phyloP scores from a whole-genome alignment of 2,113 vertebrate species.

The Elanus axillaris region DNA sequence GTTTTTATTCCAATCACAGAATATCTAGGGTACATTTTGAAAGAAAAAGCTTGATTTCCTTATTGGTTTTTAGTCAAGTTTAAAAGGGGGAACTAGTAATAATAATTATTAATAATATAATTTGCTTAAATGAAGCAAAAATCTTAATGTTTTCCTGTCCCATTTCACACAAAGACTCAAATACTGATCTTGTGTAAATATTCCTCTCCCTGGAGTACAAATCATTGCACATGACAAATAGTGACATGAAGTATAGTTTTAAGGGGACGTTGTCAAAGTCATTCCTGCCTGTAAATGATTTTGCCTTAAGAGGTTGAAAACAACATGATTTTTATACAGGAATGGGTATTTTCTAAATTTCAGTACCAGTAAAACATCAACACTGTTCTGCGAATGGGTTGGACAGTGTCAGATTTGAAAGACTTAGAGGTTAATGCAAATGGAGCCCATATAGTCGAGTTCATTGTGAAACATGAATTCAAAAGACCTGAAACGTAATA shows the following conservation, averaged over 20 bases:
- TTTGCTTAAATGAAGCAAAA: not conserved
- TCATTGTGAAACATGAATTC: not conserved
- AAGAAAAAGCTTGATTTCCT: not conserved
- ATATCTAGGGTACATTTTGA: not conserved
- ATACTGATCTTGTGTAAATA: not conserved
- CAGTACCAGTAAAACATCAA: not conserved
- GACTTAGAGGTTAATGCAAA: not conserved
- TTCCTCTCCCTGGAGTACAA: not conserved
- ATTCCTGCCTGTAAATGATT: constrained; percentile 3
- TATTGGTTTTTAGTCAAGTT: not conserved
- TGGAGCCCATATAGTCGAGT: rapidly evolving
- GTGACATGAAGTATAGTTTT: not conserved
- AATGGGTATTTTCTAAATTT: not conserved
- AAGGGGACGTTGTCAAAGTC: not conserved
- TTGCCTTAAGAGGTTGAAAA: constrained; percentile 13
- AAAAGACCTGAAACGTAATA: not conserved
- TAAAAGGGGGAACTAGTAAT: not conserved
- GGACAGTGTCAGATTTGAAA: not conserved
- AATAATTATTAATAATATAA: not conserved
- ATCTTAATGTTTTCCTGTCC: not conserved
- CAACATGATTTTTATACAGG: not conserved
- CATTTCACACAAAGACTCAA: not conserved
- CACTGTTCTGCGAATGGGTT: not conserved
- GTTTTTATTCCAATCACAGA: not conserved
- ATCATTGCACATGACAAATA: not conserved